Percentiles rank a stretch among this genome's conserved stretches.
Evolutionary conservation across 2,113 vertebrate genomes (phyloP).

Genomic region (Stictonetta naevosa): DNA sequence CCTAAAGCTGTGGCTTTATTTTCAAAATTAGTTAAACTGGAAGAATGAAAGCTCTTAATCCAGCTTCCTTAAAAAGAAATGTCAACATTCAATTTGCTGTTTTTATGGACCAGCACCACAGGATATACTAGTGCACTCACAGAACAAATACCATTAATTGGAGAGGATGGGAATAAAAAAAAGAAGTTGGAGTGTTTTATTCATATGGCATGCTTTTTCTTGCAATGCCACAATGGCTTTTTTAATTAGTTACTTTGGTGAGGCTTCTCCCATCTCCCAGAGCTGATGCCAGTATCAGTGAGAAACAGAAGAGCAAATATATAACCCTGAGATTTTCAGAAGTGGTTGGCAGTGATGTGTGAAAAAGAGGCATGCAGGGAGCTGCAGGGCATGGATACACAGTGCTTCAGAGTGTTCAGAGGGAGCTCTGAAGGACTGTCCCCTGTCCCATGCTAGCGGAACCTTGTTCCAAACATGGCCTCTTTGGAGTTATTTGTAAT

Average conservation of each 20-base stretch:
- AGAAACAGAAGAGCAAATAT: neutral
- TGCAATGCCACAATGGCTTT: neutral
- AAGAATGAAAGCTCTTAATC: constrained; percentile 14
- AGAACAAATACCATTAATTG: neutral
- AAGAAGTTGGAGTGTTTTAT: neutral
- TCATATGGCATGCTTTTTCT: neutral
- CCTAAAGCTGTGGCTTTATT: neutral
- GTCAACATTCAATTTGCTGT: constrained; percentile 12
- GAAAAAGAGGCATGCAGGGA: neutral
- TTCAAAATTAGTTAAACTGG: constrained; percentile 1
- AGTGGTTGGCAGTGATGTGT: rapidly evolving
- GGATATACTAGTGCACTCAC: neutral
- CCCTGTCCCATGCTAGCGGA: neutral
- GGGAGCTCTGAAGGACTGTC: neutral
- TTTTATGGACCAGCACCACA: neutral
- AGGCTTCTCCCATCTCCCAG: neutral
- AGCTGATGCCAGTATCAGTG: neutral
- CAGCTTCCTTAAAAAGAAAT: neutral
- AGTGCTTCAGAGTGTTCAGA: rapidly evolving
- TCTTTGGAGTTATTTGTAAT: neutral
- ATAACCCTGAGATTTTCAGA: neutral
- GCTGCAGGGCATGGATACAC: neutral
- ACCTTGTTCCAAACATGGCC: neutral
- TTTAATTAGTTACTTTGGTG: neutral
- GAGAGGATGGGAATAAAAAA: neutral